phyloP scores from a whole-genome alignment of 2,888 invertebrate species.

The Alloplasta piceator region DNA sequence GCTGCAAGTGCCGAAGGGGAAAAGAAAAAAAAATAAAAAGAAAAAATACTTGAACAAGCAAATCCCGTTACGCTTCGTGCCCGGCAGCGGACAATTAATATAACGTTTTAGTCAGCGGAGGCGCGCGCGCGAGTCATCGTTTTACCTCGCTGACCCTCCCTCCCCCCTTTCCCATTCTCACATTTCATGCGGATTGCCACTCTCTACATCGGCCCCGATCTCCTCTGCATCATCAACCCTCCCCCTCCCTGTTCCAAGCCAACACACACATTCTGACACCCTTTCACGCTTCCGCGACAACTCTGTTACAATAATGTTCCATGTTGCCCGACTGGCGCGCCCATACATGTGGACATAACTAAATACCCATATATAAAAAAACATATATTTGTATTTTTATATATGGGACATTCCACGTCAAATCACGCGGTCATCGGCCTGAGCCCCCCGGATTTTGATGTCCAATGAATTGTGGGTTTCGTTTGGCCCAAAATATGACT shows the following conservation, averaged over 20 bases:
- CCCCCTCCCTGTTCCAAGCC: conserved; percentile 70
- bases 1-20: too few relatives aligned
- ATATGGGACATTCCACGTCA: too few relatives aligned
- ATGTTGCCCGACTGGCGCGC: conserved; percentile 50
- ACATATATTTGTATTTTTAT: too few relatives aligned
- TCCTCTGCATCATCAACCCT: conserved; percentile 55
- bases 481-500: too few relatives aligned
- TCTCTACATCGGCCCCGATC: conserved; percentile 57
- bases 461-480: too few relatives aligned
- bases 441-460: too few relatives aligned
- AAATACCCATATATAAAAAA: not conserved
- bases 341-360: conserved; percentile 20
- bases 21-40: too few relatives aligned
- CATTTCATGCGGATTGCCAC: not conserved
- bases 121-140: conserved; percentile 39
- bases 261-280: conserved; percentile 65
- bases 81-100: conserved; percentile 40
- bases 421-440: too few relatives aligned
- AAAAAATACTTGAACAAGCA: conserved; percentile 15
- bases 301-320: conserved; percentile 81
- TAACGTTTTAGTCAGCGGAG: conserved; percentile 39
- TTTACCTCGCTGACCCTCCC: conserved; percentile 3
- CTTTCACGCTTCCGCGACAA: conserved; percentile 76
- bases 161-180: not conserved
- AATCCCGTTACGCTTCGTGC: conserved; percentile 31